phyloP scores from a whole-genome alignment of 2,888 invertebrate species.

The Blastobasis adustella region DNA sequence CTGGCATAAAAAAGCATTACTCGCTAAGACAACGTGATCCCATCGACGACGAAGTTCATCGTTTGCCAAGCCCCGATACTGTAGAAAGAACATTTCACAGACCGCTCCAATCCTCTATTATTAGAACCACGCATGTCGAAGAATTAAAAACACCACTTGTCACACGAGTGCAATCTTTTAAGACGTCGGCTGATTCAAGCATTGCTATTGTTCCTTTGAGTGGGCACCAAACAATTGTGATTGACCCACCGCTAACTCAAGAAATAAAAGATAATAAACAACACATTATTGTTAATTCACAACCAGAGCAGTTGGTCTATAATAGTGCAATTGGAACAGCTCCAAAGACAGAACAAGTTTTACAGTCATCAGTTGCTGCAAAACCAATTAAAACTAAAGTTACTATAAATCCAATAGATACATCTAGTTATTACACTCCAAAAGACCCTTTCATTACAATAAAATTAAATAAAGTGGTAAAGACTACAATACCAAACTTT shows the following conservation, averaged over 20 bases:
- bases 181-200: slow-evolving; percentile 63
- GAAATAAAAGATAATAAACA: slow-evolving; percentile 13
- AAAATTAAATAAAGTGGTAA: slow-evolving; percentile 63
- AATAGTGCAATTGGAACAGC: neutral
- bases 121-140: slow-evolving; percentile 27
- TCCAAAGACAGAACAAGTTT: neutral
- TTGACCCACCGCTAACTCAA: slow-evolving; percentile 57
- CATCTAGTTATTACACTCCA: slow-evolving; percentile 43
- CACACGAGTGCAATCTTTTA: slow-evolving; percentile 63
- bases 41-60: slow-evolving; percentile 44
- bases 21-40: slow-evolving; percentile 67
- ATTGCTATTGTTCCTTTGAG: slow-evolving; percentile 65
- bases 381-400: slow-evolving; percentile 22
- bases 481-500: slow-evolving; percentile 59
- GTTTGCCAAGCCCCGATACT: slow-evolving; percentile 55
- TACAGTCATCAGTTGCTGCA: slow-evolving; percentile 10
- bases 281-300: neutral
- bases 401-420: slow-evolving; percentile 35
- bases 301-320: too few species aligned
- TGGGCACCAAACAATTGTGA: slow-evolving; percentile 71
- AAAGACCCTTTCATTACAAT: slow-evolving; percentile 66
- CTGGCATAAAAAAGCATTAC: slow-evolving; percentile 62
- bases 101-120: slow-evolving; percentile 20
- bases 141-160: slow-evolving; percentile 49
- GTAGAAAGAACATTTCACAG: slow-evolving; percentile 37